Evolutionary conservation across 2,888 invertebrate genomes (phyloP).

Genomic region (Ethmia dodecea): DNA sequence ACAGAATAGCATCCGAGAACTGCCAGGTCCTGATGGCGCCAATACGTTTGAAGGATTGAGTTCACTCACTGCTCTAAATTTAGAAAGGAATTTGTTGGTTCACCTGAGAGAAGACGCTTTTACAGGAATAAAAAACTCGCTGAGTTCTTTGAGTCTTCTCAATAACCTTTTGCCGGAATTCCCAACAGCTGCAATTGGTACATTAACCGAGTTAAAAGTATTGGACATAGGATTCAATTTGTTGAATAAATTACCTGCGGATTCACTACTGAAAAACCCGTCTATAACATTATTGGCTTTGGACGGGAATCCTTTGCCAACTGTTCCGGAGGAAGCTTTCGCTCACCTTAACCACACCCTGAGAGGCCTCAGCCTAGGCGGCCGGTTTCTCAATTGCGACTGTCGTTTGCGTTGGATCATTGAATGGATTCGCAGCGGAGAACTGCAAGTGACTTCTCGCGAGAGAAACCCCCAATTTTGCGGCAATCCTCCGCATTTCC

Average conservation of each 20-base stretch:
- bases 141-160: conserved; percentile 91
- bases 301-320: conserved; percentile 93
- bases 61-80: conserved; percentile 90
- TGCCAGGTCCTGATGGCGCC: conserved; percentile 83
- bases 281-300: conserved; percentile 91
- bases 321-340: conserved; percentile 88
- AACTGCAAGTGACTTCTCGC: conserved; percentile 93
- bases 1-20: conserved; percentile 89
- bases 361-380: conserved; percentile 91
- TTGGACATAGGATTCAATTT: conserved; percentile 95
- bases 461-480: conserved; percentile 96
- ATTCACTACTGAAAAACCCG: conserved; percentile 89
- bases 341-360: conserved; percentile 88
- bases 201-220: conserved; percentile 88
- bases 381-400: conserved; percentile 92
- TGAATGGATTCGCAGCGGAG: conserved; percentile 92
- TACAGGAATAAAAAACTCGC: conserved; percentile 85
- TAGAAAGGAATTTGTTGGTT: conserved; percentile 92
- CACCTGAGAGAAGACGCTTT: conserved; percentile 87
- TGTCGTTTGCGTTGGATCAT: conserved; percentile 93
- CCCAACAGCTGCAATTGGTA: conserved; percentile 87
- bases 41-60: conserved; percentile 86
- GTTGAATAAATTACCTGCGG: conserved; percentile 86
- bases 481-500: conserved; percentile 87
- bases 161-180: conserved; percentile 94